Percentiles rank a stretch among this genome's conserved stretches.
Conservation (phyloP, 1,140 invertebrate species). For the Aphelenchoides besseyi region DNA sequence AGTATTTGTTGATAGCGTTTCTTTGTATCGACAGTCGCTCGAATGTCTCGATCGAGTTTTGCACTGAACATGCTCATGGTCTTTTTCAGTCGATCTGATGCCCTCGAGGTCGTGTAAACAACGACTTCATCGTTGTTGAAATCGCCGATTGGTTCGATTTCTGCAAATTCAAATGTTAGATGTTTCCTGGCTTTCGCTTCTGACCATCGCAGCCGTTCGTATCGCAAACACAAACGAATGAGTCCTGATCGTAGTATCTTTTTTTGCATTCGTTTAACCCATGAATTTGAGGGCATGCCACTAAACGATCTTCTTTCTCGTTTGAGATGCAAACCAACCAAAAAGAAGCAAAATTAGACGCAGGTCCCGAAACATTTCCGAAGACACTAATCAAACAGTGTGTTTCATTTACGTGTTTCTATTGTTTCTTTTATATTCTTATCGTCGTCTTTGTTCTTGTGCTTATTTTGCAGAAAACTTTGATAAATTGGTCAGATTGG, state of each 20-base stretch:
- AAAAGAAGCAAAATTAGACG: too few relatives aligned
- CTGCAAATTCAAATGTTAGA: not conserved
- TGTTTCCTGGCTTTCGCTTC: not conserved
- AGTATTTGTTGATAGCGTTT: not conserved
- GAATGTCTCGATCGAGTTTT: not conserved
- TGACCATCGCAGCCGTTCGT: not conserved
- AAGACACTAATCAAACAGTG: too few relatives aligned
- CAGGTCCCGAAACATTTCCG: too few relatives aligned
- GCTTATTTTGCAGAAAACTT: too few relatives aligned
- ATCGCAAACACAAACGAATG: slow-evolving; percentile 6
- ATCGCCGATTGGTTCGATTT: slow-evolving; percentile 7
- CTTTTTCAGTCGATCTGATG: not conserved
- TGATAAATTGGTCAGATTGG: too few relatives aligned
- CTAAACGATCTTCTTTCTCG: too few relatives aligned
- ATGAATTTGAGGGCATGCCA: too few relatives aligned
- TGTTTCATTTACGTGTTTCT: too few relatives aligned
- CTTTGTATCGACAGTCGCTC: not conserved
- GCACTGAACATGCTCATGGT: not conserved
- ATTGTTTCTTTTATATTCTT: too few relatives aligned
- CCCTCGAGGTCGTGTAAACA: slow-evolving; percentile 4
- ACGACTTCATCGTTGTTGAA: not conserved
- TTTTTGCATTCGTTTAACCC: not conserved
- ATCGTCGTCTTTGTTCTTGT: too few relatives aligned
- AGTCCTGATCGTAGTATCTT: slow-evolving; percentile 7
- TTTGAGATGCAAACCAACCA: too few relatives aligned